A percentile compares a stretch with the other conserved stretches of the same genome.
phyloP scores from a whole-genome alignment of 1,140 invertebrate species.

The Macrostomum lignano region DNA sequence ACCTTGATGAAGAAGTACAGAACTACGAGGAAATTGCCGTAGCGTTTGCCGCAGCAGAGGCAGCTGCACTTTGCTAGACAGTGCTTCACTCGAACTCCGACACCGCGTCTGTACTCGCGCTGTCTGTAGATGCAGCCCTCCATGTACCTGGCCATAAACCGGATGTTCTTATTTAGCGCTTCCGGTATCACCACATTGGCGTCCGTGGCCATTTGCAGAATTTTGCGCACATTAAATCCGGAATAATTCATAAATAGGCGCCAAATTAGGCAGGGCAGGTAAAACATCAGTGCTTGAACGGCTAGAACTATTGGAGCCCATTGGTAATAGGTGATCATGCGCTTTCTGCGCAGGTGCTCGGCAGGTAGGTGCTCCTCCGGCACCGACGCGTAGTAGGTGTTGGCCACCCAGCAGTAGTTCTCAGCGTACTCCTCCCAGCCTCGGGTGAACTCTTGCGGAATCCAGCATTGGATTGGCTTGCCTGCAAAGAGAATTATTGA shows the following conservation, averaged over 20 bases:
- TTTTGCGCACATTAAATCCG: conserved; percentile 13
- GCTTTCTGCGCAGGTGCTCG: conserved; percentile 11
- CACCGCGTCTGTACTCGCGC: conserved; percentile 9
- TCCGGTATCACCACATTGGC: conserved; percentile 11
- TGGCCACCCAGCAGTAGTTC: conserved; percentile 26
- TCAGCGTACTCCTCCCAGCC: conserved; percentile 15
- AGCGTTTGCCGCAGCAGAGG: conserved; percentile 17
- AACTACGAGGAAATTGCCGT: conserved; percentile 16
- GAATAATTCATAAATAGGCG: conserved; percentile 12
- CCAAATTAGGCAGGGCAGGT: conserved; percentile 26
- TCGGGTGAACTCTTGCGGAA: conserved; percentile 10
- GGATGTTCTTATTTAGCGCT: conserved; percentile 8
- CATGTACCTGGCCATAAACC: conserved; percentile 5
- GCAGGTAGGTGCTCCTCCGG: conserved; percentile 16
- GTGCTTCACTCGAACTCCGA: conserved; percentile 9
- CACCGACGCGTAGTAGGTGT: conserved; percentile 28
- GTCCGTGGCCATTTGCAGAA: conserved; percentile 9
- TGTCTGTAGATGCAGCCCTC: conserved; percentile 9
- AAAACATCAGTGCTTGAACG: conserved; percentile 27
- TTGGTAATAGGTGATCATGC: conserved; percentile 24
- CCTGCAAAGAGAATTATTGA: conserved; percentile 1
- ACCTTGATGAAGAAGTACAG: conserved; percentile 14
- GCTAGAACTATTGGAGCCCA: conserved; percentile 28
- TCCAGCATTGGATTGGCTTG: conserved; percentile 11
- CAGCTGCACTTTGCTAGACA: conserved; percentile 12